Evolutionary conservation across 2,113 vertebrate species (phyloP), one percentile per base, ranked within the genome.

Genomic region (Vireo altiloquus): DNA sequence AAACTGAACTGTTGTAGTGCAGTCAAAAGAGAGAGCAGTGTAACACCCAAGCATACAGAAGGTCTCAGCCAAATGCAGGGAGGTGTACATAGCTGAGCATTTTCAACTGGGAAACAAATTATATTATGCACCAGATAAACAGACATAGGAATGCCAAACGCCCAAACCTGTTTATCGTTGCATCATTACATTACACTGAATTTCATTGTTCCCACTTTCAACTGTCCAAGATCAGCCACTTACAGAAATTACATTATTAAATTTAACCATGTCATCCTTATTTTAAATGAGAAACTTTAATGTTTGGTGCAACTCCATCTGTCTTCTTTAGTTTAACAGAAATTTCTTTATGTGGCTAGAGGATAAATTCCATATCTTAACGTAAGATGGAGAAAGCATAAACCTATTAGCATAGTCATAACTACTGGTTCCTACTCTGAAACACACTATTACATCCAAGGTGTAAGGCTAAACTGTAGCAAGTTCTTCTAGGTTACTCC

Each of bases 11-110:
- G 30, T 60, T 37, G 15, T 17, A 40, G 16, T 3, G 24, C 21
- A 49, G 40, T 16, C 12, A 0, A 24, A 19, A 44, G 12, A 1
- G 18, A 70, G 11, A 84, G 27, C 8, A 35, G 8, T 2, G 7
- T 33, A 64, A 72, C 1, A 6, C 9, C 15, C n/a, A 53, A 68
- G 28, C 12, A n/a, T 4, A 33, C 2, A 14, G 42, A 49, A 65
- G 7, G 15, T 72, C 40, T 83, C 46, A 23, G 39, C 13, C 42
- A 50, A 75, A 50, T 5, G 9, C 5, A 11, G 18, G 11, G 15
- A 54, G 11, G 13, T 47, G 49, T 37, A 44, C 7, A 35, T 18
- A 80, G 19, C 30, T 44, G 14, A 86, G 23, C 30, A 47, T 52
- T 78, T 80, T 7, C 1, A 3, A 5, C 22, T 40, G 23, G n/a